Base-by-base conservation (phyloP, 2,113 vertebrate genomes). In the Crotalus viridis region DNA sequence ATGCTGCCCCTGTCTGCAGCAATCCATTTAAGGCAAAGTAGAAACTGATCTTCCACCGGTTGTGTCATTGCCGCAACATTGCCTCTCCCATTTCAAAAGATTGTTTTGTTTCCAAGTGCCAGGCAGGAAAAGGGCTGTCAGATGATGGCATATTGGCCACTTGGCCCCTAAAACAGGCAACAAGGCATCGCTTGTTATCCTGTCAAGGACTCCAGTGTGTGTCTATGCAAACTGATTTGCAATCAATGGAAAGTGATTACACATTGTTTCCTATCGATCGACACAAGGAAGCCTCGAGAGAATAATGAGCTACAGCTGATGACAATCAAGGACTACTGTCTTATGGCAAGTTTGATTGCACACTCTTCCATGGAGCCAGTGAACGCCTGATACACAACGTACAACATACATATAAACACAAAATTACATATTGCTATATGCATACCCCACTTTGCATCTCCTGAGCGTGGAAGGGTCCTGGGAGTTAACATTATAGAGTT, bases 241-340 rank as follows among this genome's bases (percentile, higher is more conserved):
- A 98, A 98, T 98, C 98, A 98, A 97, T 98, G 96, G 97, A 96
- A 95, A 98, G 97, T 98, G 97, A 98, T 98, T 98, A 95, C 98
- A 57, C 97, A 98, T 98, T 98, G 98, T 98, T 97, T 97, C 96
- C 96, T 96, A 96, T 97, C 96, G 96, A 97, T 97, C 96, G 97
- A 97, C 98, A 96, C 88, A 90, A 97, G 97, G 97, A 96, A 98
- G 97, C 97, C 97, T 97, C 97, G 97, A 96, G 94, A 94, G 97
- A 97, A 97, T 98, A 98, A 98, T 98, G 97, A 98, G 97, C 96
- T 97, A 97, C 97, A 98, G 97, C 98, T 98, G 98, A 98, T 95
- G 97, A 98, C 97, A 98, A 97, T 98, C 97, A 97, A 97, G 97
- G 97, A 97, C 97, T 97, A 98, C 97, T 97, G 96, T 97, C 96